Conservation (phyloP, 2,113 vertebrate genomes). For the Mustela nigripes region DNA sequence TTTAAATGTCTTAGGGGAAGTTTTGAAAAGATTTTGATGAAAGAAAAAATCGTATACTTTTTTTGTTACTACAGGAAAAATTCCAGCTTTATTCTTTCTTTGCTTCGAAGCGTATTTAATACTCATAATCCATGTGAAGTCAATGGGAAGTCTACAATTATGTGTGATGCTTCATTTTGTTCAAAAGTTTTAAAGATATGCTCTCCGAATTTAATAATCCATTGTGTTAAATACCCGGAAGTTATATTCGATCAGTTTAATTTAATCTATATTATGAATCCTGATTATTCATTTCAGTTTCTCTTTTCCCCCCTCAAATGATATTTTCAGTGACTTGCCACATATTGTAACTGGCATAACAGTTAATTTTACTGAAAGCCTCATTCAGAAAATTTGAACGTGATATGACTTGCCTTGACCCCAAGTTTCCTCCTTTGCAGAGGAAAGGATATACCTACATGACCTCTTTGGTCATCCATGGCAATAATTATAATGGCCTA, state of each 20-base stretch:
- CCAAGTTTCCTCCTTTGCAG: slow-evolving; percentile 16
- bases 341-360: slow-evolving; percentile 36
- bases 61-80: slow-evolving; percentile 45
- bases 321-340: slow-evolving; percentile 46
- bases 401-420: slow-evolving; percentile 26
- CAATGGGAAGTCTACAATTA: slow-evolving; percentile 4
- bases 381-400: slow-evolving; percentile 38
- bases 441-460: background rate
- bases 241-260: slow-evolving; percentile 62
- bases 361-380: slow-evolving; percentile 58
- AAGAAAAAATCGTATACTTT: slow-evolving; percentile 8
- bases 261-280: slow-evolving; percentile 64
- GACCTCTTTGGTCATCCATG: background rate
- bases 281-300: slow-evolving; percentile 59
- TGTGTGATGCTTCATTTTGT: slow-evolving; percentile 52
- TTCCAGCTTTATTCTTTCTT: slow-evolving; percentile 47
- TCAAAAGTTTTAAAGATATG: slow-evolving; percentile 41
- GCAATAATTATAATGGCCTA: background rate
- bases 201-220: slow-evolving; percentile 65
- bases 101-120: slow-evolving; percentile 50
- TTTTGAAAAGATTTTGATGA: slow-evolving; percentile 66
- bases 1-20: slow-evolving; percentile 53
- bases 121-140: background rate
- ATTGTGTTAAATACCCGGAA: slow-evolving; percentile 62
- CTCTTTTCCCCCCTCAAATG: background rate